Conservation (phyloP, 2,888 invertebrate genomes). For the Cosmia trapezina region DNA sequence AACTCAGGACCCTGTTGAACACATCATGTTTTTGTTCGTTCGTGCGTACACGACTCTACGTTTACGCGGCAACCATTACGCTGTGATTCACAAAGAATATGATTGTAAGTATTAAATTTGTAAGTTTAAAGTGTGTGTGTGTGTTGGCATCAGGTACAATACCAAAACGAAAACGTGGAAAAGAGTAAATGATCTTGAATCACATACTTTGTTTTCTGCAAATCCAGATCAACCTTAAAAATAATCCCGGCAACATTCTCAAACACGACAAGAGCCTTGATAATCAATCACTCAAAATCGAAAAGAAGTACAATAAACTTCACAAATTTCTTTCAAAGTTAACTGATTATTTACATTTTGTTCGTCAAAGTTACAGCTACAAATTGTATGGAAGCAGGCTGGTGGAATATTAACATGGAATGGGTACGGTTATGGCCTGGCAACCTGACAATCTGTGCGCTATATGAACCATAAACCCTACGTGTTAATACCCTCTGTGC, state of each 20-base stretch:
- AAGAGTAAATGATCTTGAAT: too few relatives aligned
- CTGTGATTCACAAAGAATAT: too few relatives aligned
- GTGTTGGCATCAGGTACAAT: too few relatives aligned
- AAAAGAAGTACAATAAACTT: constrained; percentile 22
- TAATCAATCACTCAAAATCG: constrained; percentile 27
- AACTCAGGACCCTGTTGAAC: too few relatives aligned
- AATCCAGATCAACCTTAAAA: not conserved
- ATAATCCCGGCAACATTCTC: not conserved
- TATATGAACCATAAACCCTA: constrained; percentile 42
- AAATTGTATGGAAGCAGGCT: constrained; percentile 39
- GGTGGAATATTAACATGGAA: constrained; percentile 45
- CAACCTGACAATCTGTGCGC: constrained; percentile 49
- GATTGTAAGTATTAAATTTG: too few relatives aligned
- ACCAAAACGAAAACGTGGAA: too few relatives aligned
- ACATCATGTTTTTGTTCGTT: too few relatives aligned
- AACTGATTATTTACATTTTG: constrained; percentile 28
- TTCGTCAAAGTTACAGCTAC: constrained; percentile 32
- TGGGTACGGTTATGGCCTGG: constrained; percentile 37
- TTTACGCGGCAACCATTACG: too few relatives aligned
- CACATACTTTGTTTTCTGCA: not conserved
- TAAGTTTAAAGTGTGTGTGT: too few relatives aligned
- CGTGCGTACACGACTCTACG: too few relatives aligned
- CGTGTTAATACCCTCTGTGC: constrained; percentile 26
- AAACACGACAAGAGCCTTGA: constrained; percentile 4
- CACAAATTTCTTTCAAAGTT: not conserved